Evolutionary conservation across 1,140 invertebrate species (phyloP).

Genomic region (Macrobrachium nipponense): DNA sequence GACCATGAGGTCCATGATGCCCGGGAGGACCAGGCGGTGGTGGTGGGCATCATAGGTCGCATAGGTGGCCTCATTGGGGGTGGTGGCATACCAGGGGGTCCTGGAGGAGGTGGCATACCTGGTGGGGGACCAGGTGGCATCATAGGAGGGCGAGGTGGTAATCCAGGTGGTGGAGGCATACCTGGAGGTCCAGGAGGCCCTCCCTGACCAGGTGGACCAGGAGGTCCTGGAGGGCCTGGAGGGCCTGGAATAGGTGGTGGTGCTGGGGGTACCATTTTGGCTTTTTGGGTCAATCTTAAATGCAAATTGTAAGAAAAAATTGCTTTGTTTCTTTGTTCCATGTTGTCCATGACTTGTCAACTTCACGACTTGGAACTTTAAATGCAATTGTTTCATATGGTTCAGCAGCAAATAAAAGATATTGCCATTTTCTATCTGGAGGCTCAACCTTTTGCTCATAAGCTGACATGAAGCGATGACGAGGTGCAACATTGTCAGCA

Average conservation of each 20-base stretch:
- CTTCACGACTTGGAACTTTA: conserved; percentile 98
- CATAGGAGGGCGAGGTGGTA: conserved; percentile 40
- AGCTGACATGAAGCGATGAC: conserved; percentile 99
- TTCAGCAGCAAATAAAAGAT: conserved; percentile 98
- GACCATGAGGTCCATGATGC: conserved; percentile 38
- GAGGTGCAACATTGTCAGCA: conserved; percentile 89
- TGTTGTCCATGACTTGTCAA: conserved; percentile 98
- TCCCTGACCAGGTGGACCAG: conserved; percentile 59
- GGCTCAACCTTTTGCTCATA: conserved; percentile 99
- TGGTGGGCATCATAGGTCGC: conserved; percentile 66
- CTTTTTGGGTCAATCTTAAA: conserved; percentile 84
- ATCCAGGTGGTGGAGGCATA: conserved; percentile 51
- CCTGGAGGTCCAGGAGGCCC: conserved; percentile 63
- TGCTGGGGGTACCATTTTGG: conserved; percentile 67
- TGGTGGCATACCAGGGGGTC: conserved; percentile 46
- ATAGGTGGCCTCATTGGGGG: conserved; percentile 56
- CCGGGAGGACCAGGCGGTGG: conserved; percentile 66
- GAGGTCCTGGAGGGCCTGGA: conserved; percentile 70
- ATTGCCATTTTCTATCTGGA: conserved; percentile 99
- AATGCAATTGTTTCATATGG: conserved; percentile 99
- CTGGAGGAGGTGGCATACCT: conserved; percentile 34
- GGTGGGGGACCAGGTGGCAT: conserved; percentile 31
- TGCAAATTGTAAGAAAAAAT: conserved; percentile 96
- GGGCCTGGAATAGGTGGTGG: conserved; percentile 70
- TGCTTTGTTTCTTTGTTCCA: conserved; percentile 99